Evolutionary conservation across 2,888 invertebrate genomes (phyloP).

Genomic region (Thymelicus sylvestris): DNA sequence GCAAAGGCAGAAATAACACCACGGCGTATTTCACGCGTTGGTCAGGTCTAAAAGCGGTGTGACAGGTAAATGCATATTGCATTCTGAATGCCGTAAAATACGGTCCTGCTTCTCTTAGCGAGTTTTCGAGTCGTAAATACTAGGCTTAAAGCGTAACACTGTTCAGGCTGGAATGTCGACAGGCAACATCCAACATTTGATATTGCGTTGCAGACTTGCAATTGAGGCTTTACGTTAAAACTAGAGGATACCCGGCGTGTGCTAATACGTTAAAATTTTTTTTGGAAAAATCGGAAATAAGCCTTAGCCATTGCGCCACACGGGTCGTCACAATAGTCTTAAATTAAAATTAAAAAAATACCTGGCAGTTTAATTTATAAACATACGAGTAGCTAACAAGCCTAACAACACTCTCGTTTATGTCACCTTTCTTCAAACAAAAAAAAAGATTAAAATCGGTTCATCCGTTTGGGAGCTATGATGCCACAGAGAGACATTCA

Average conservation of each 20-base stretch:
- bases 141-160: slow-evolving; percentile 30
- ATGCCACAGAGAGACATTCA: too few relatives aligned
- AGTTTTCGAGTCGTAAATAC: slow-evolving; percentile 33
- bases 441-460: too few relatives aligned
- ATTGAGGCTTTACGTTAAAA: neutral
- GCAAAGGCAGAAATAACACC: slow-evolving; percentile 5
- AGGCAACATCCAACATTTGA: slow-evolving; percentile 25
- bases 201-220: slow-evolving; percentile 19
- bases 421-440: too few relatives aligned
- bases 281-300: too few relatives aligned
- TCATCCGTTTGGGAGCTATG: too few relatives aligned
- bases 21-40: slow-evolving; percentile 26
- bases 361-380: too few relatives aligned
- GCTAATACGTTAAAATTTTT: too few relatives aligned
- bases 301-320: too few relatives aligned
- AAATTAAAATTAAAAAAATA: neutral
- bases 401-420: too few relatives aligned
- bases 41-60: slow-evolving; percentile 30
- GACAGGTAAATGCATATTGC: slow-evolving; percentile 37
- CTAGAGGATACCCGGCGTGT: too few relatives aligned
- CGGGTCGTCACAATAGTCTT: too few relatives aligned
- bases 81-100: slow-evolving; percentile 33
- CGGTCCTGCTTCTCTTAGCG: slow-evolving; percentile 22
- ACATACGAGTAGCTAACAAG: too few relatives aligned
- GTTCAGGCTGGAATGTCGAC: slow-evolving; percentile 21